phyloP scores from a whole-genome alignment of 2,888 invertebrate species.

The Himalopsyche anomala region DNA sequence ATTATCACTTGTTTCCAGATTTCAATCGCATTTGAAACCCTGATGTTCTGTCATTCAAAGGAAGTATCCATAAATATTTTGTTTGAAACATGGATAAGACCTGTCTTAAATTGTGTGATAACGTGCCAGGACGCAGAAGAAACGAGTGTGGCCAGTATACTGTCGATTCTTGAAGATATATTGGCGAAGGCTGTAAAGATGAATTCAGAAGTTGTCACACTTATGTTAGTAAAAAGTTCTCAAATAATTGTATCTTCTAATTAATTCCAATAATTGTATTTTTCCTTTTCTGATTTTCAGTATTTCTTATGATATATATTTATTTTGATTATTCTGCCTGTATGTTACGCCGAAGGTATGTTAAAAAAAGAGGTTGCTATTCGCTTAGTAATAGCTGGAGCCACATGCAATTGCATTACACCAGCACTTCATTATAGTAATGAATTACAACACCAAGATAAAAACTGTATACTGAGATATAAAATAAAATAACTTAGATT shows the following conservation, averaged over 20 bases:
- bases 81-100: constrained; percentile 75
- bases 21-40: constrained; percentile 75
- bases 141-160: constrained; percentile 68
- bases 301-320: too few species aligned
- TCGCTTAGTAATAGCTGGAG: too few species aligned
- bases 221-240: constrained; percentile 69
- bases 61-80: constrained; percentile 71
- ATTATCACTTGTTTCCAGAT: constrained; percentile 69
- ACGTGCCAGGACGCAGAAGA: constrained; percentile 67
- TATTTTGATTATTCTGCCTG: too few species aligned
- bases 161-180: constrained; percentile 69
- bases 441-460: too few species aligned
- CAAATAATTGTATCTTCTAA: not conserved
- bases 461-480: too few species aligned
- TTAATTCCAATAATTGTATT: too few species aligned
- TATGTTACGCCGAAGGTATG: too few species aligned
- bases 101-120: constrained; percentile 65
- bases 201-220: constrained; percentile 68
- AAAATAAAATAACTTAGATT: too few species aligned
- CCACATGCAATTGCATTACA: too few species aligned
- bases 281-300: too few species aligned
- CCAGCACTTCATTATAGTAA: too few species aligned
- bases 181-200: constrained; percentile 68
- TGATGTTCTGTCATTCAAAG: constrained; percentile 74
- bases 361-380: too few species aligned